Evolutionary conservation across 2,797 vertebrate species (phyloP), one percentile per base, ranked within the genome.

Genomic region (Pseudochromis fuscus): DNA sequence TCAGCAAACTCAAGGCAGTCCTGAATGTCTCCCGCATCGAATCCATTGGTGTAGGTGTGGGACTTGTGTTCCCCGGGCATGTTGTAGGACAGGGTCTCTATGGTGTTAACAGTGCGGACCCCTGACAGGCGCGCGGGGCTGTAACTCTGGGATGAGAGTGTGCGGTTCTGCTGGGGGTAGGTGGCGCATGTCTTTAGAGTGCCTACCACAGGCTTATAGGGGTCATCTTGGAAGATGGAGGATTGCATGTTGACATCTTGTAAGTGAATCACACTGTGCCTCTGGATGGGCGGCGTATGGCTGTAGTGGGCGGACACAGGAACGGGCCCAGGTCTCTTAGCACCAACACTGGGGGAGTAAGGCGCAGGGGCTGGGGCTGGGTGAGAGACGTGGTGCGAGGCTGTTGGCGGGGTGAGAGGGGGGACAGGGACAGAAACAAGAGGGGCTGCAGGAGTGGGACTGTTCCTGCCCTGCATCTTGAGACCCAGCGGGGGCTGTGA

Each of bases 101-200:
- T 92, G 2, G 96, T 94, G 91, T 97, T 95, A 79, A 95, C 92
- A 0, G 96, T 95, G 72, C 96, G 96, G 82, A 98, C 92, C n/a
- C 95, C 95, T 0, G 95, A 95, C 87, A 96, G 86, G 42, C 96
- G 96, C 12, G 96, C 96, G 0, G 98, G 97, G 91, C 97, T 98
- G 87, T 98, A 98, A 88, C 95, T 98, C 84, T 99, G 97, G 23
- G 97, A 99, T 5, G 97, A 98, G 92, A 99, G 94, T 0, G 97
- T 96, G 52, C 97, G 95, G 93, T 98, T 99, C 92, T 99, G 97
- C 79, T 99, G 98, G 16, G 98, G 98, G 84, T 98, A 99, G 3
- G 98, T 99, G 93, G 98, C 97, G 44, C 98, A 99, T 3, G 96
- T 97, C 81, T 98, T 97, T 65, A 99, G 93, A 24, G 94, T 95